phyloP scores from a whole-genome alignment of 1,140 invertebrate species.

The Nasonia vitripennis region DNA sequence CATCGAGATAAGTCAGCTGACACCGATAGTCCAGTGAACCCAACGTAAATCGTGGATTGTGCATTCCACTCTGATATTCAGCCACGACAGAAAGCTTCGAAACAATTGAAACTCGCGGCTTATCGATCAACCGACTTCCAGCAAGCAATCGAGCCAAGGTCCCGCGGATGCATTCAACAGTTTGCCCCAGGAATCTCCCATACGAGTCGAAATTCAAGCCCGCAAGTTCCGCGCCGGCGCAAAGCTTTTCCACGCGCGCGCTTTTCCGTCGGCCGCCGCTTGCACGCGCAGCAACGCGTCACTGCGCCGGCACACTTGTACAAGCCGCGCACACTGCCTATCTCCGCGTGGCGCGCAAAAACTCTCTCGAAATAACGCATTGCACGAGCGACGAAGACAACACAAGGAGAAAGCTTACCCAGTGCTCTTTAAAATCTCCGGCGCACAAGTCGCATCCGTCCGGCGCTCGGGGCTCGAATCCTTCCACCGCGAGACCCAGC shows the following conservation, averaged over 20 bases:
- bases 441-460: slow-evolving; percentile 57
- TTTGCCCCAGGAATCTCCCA: background rate
- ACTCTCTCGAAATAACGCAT: background rate
- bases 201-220: background rate
- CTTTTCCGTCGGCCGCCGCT: slow-evolving; percentile 21
- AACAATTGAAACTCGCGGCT: too few relatives aligned
- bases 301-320: background rate
- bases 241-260: slow-evolving; percentile 8
- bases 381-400: background rate
- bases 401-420: slow-evolving; percentile 56
- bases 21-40: too few relatives aligned
- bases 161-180: background rate
- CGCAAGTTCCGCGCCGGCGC: background rate
- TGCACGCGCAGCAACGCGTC: too few relatives aligned
- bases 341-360: background rate
- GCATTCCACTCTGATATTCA: too few relatives aligned
- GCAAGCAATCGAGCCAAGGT: too few relatives aligned
- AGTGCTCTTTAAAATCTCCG: slow-evolving; percentile 54
- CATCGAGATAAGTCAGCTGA: too few relatives aligned
- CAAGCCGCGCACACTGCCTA: background rate
- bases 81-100: too few relatives aligned
- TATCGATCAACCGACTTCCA: too few relatives aligned
- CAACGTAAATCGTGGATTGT: too few relatives aligned
- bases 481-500: slow-evolving; percentile 56
- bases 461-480: slow-evolving; percentile 56